Conservation (phyloP, 2,888 invertebrate genomes). For the Pycnomerus fuliginosus region DNA sequence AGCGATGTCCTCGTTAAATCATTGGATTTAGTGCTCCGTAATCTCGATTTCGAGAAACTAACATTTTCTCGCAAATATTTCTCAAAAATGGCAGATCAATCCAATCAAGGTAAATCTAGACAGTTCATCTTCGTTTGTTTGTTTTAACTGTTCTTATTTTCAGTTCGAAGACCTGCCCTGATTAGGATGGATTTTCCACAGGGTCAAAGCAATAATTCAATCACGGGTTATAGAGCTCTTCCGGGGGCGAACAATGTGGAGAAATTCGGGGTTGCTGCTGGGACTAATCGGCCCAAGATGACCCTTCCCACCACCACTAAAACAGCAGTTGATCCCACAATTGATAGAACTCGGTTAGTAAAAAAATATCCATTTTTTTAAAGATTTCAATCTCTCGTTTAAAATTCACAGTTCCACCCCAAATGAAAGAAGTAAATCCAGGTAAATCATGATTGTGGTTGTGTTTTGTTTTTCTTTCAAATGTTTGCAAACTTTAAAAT, state of each 20-base stretch:
- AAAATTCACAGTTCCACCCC: constrained; percentile 24
- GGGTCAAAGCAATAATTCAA: constrained; percentile 30
- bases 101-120: constrained; percentile 49
- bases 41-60: no score
- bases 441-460: no score
- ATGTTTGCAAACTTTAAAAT: no score
- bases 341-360: constrained; percentile 45
- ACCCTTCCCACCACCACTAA: constrained; percentile 44
- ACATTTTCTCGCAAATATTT: constrained; percentile 20
- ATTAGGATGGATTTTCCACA: not conserved
- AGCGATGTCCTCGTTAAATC: constrained; percentile 1
- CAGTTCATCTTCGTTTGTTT: constrained; percentile 8
- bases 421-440: constrained; percentile 30
- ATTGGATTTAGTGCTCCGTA: constrained; percentile 9
- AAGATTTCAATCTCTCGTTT: constrained; percentile 3
- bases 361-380: not conserved
- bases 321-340: constrained; percentile 41
- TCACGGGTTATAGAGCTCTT: constrained; percentile 40
- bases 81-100: constrained; percentile 69
- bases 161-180: not conserved
- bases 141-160: constrained; percentile 4
- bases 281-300: constrained; percentile 47
- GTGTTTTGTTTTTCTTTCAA: no score
- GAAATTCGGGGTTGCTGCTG: constrained; percentile 29
- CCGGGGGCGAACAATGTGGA: constrained; percentile 29